phyloP scores from a whole-genome alignment of 2,888 invertebrate species.

The Epicampocera succincta region DNA sequence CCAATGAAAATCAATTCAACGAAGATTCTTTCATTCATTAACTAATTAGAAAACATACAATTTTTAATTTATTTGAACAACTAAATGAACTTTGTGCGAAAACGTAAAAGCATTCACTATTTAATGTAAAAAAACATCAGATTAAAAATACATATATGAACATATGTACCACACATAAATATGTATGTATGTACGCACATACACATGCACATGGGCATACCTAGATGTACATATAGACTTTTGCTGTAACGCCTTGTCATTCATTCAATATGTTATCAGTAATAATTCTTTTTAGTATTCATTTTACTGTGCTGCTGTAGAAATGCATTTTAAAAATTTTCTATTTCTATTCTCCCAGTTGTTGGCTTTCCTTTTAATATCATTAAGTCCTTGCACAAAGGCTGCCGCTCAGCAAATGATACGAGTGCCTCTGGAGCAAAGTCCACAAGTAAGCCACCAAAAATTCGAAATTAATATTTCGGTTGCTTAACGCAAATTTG shows the following conservation, averaged over 20 bases:
- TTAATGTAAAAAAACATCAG: no score
- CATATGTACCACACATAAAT: no score
- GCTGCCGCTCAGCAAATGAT: not conserved
- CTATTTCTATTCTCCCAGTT: constrained; percentile 1
- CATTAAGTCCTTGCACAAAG: constrained; percentile 5
- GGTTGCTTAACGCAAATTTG: not conserved
- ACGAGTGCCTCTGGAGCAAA: not conserved
- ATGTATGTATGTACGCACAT: no score
- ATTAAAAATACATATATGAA: no score
- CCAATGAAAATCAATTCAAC: no score
- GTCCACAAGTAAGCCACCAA: constrained; percentile 1
- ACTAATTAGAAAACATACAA: no score
- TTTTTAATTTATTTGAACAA: no score
- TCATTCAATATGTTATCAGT: constrained; percentile 12
- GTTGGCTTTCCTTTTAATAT: not conserved
- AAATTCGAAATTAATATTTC: not conserved
- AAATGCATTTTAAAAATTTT: constrained; percentile 42
- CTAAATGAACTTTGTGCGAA: no score
- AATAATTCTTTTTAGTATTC: constrained; percentile 18
- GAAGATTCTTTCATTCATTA: no score
- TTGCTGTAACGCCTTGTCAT: not conserved
- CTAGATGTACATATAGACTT: not conserved
- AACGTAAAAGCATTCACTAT: no score
- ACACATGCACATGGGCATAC: no score
- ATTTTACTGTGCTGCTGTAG: constrained; percentile 31